Percentiles rank a stretch among this genome's conserved stretches.
Evolutionary conservation across 2,113 vertebrate species (phyloP).

Genomic region (Tauraco erythrolophus): DNA sequence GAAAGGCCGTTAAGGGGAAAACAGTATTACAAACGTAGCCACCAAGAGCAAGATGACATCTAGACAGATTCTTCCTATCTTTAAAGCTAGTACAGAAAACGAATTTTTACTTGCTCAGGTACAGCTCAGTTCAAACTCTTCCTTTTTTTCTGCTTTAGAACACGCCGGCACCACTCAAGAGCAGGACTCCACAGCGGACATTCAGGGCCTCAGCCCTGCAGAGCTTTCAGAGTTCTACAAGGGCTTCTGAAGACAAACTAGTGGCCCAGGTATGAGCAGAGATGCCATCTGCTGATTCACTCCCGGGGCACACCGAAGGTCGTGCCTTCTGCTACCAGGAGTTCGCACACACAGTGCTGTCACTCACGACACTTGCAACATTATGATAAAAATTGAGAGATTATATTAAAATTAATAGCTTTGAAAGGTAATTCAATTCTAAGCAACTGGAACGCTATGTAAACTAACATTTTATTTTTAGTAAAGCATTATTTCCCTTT

Average conservation of each 20-base stretch:
- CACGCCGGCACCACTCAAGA: background rate
- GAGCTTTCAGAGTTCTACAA: no score
- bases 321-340: no score
- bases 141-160: background rate
- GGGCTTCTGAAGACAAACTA: background rate
- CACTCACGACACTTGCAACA: no score
- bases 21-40: background rate
- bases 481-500: background rate
- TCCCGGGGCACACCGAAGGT: no score
- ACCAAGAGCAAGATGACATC: background rate
- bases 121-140: background rate
- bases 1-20: background rate
- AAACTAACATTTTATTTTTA: background rate
- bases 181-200: background rate
- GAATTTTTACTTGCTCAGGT: background rate
- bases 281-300: rapidly evolving
- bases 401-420: background rate
- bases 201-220: background rate
- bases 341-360: no score
- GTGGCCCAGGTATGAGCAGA: background rate
- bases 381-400: background rate
- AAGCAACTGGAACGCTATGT: background rate
- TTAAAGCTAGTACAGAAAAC: background rate
- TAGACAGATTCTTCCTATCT: background rate
- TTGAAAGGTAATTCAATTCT: background rate